phyloP scores from a whole-genome alignment of 2,113 vertebrate genomes.

The Mus pahari region DNA sequence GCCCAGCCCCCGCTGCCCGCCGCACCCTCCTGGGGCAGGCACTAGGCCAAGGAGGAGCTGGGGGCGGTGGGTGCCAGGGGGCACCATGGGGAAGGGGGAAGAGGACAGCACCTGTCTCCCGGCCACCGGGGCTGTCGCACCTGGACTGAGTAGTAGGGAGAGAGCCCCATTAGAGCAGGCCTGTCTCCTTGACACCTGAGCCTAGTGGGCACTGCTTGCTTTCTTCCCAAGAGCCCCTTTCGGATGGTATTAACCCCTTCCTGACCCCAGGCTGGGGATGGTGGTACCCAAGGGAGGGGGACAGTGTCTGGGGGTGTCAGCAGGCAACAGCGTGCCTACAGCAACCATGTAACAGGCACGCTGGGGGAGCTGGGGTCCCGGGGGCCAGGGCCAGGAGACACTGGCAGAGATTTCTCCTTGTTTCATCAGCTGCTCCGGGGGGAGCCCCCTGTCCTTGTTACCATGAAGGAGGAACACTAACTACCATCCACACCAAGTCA shows the following conservation, averaged over 20 bases:
- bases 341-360: constrained; percentile 77
- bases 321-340: constrained; percentile 68
- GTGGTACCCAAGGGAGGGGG: constrained; percentile 75
- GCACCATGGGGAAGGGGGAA: constrained; percentile 69
- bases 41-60: constrained; percentile 81
- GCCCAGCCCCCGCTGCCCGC: constrained; percentile 85
- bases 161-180: not conserved
- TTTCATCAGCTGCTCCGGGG: constrained; percentile 84
- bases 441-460: constrained; percentile 79
- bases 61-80: constrained; percentile 82
- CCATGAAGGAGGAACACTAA: constrained; percentile 36
- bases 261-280: constrained; percentile 65
- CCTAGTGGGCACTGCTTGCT: constrained; percentile 66
- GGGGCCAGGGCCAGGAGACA: constrained; percentile 74
- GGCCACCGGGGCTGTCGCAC: constrained; percentile 16
- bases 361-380: constrained; percentile 79
- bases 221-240: constrained; percentile 74
- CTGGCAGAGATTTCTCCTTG: constrained; percentile 79
- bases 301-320: constrained; percentile 76
- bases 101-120: constrained; percentile 69
- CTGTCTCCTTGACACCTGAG: constrained; percentile 69
- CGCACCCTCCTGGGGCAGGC: constrained; percentile 79
- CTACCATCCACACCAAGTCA: constrained; percentile 48
- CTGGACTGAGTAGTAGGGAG: constrained; percentile 11
- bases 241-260: constrained; percentile 71